phyloP scores from a whole-genome alignment of 2,888 invertebrate genomes.

The Camponotus fellah region DNA sequence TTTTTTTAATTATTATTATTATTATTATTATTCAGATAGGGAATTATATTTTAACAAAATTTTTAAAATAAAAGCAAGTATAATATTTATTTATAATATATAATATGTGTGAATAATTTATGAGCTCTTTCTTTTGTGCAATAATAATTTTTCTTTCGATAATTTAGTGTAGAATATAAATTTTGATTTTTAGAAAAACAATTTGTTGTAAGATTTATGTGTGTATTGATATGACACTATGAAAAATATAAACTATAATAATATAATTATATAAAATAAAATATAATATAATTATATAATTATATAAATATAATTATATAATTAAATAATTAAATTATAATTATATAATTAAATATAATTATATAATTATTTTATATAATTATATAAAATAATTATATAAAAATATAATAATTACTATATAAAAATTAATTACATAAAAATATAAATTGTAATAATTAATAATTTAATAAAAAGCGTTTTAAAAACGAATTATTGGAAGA shows the following conservation, averaged over 20 bases:
- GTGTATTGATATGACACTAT: neutral
- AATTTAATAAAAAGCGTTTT: neutral
- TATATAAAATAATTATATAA: no score
- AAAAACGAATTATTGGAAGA: neutral
- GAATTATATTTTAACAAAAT: slow-evolving; percentile 1
- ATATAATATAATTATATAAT: no score
- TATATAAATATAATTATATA: no score
- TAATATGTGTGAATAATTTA: neutral
- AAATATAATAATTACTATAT: no score
- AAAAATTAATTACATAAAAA: no score
- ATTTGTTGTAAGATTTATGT: neutral
- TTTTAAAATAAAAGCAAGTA: no score
- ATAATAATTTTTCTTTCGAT: neutral
- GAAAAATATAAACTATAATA: neutral
- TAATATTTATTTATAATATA: no score
- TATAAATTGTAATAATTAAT: neutral
- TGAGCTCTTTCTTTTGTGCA: neutral
- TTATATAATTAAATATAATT: no score
- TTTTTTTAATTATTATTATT: no score
- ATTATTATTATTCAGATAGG: neutral
- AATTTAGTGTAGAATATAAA: neutral
- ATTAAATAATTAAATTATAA: no score
- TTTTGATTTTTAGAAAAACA: neutral
- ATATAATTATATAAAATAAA: neutral
- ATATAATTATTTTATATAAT: no score